A percentile compares a stretch with the other conserved stretches of the same genome.
Evolutionary conservation across 2,113 vertebrate genomes (phyloP).

Genomic region (Tautogolabrus adspersus): DNA sequence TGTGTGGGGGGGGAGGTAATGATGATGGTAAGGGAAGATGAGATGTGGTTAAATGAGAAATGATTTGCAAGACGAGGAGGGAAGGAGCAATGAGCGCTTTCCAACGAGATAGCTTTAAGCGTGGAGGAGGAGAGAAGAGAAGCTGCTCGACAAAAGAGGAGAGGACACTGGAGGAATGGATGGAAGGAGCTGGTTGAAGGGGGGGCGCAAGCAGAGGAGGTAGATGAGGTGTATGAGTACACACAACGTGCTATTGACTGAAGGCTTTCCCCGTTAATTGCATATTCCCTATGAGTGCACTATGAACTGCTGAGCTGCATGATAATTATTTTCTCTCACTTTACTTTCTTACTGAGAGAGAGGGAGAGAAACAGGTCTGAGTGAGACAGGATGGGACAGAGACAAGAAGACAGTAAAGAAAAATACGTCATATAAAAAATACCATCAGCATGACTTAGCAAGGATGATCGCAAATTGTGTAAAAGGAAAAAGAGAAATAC

Average conservation of each 20-base stretch:
- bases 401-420: neutral
- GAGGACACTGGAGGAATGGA: constrained; percentile 52
- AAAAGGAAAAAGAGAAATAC: too few species aligned
- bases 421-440: neutral
- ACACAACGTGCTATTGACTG: constrained; percentile 67
- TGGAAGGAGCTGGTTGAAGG: constrained; percentile 30
- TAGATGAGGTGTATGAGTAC: constrained; percentile 53
- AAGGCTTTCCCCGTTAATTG: constrained; percentile 74
- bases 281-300: constrained; percentile 71
- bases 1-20: constrained; percentile 25
- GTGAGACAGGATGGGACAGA: neutral
- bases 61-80: constrained; percentile 57
- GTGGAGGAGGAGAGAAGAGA: constrained; percentile 42
- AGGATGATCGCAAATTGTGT: neutral
- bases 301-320: constrained; percentile 55
- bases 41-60: constrained; percentile 66
- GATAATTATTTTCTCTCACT: constrained; percentile 52
- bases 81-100: constrained; percentile 39
- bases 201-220: constrained; percentile 15
- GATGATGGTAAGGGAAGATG: constrained; percentile 57
- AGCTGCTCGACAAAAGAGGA: constrained; percentile 57
- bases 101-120: constrained; percentile 49
- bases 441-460: neutral
- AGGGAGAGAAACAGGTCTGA: neutral
- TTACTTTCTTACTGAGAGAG: constrained; percentile 18